Evolutionary conservation across 2,113 vertebrate species (phyloP).

Genomic region (Clarias macrocephalus): DNA sequence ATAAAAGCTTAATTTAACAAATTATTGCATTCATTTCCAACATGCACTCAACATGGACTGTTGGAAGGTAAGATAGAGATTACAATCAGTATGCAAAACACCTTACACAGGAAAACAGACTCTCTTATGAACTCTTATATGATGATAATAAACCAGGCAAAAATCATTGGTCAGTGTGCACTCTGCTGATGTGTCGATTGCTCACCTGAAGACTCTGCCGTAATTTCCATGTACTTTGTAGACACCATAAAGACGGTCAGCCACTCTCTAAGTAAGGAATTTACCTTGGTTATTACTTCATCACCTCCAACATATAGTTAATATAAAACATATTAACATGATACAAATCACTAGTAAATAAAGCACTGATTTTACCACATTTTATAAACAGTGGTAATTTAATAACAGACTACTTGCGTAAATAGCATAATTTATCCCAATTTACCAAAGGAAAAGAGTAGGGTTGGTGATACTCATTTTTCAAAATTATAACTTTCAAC

Average conservation of each 20-base stretch:
- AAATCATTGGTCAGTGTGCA: not conserved
- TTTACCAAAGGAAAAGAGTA: not conserved
- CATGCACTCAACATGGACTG: too few relatives aligned
- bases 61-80: too few relatives aligned
- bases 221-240: constrained; percentile 98
- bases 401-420: not conserved
- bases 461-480: not conserved
- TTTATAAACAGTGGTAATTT: not conserved
- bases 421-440: not conserved
- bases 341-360: not conserved
- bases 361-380: not conserved
- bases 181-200: not conserved
- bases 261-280: constrained; percentile 81
- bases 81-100: too few relatives aligned
- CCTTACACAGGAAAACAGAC: too few relatives aligned
- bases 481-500: not conserved
- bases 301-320: not conserved
- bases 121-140: too few relatives aligned
- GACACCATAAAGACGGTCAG: constrained; percentile 92
- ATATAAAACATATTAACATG: not conserved
- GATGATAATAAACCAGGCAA: not conserved
- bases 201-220: constrained; percentile 93
- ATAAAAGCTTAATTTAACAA: too few relatives aligned
- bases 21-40: too few relatives aligned
- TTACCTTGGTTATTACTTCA: constrained; percentile 5